Evolutionary conservation across 2,797 vertebrate species (phyloP).

Genomic region (Chanos chanos): DNA sequence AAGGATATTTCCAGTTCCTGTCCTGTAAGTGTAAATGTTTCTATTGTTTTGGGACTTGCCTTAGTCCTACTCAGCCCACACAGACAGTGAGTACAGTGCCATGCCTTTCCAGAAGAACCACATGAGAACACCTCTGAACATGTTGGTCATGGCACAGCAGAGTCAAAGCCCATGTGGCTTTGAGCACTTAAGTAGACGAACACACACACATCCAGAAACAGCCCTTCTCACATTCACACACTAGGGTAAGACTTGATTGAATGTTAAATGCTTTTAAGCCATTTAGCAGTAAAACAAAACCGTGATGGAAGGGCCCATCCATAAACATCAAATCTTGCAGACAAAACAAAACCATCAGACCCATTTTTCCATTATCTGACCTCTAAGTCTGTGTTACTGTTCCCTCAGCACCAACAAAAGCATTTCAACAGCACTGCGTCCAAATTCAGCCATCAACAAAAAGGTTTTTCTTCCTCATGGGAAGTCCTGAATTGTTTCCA

Average conservation of each 20-base stretch:
- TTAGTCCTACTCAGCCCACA: no score
- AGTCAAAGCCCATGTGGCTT: no score
- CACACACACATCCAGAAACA: constrained; percentile 22
- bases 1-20: constrained; percentile 10
- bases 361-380: constrained; percentile 30
- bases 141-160: no score
- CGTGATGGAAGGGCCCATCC: not conserved
- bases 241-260: not conserved
- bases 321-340: constrained; percentile 29
- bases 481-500: constrained; percentile 28
- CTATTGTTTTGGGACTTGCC: no score
- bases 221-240: constrained; percentile 8
- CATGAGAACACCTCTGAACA: no score
- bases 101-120: no score
- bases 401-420: constrained; percentile 33
- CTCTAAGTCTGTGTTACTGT: constrained; percentile 18
- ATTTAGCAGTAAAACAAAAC: no score
- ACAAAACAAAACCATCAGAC: constrained; percentile 11
- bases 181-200: no score
- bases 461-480: constrained; percentile 20
- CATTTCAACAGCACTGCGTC: constrained; percentile 20
- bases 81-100: no score
- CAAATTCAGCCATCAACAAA: constrained; percentile 35
- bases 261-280: not conserved
- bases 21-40: not conserved